Base-by-base conservation (phyloP, 2,888 invertebrate species). In the Tetramorium bicarinatum region DNA sequence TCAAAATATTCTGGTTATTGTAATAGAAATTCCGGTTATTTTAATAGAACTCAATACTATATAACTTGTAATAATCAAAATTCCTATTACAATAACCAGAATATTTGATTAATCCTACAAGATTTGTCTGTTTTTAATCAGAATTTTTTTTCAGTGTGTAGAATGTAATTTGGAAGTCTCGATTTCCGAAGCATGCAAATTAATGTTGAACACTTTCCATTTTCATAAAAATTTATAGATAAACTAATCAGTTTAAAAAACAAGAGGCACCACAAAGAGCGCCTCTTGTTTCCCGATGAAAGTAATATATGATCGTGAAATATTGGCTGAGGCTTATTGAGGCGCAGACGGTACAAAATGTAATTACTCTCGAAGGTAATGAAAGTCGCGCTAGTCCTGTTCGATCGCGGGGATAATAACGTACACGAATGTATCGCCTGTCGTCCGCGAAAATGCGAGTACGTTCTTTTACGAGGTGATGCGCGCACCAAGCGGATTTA, bases 291-390 rank as follows among this genome's bases (percentile, higher is more conserved):
- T 29, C 9, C 21, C 25, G 11, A 74, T 7, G 47, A 44, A 38
- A 54, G 4, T 41, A 59, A 8, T 41, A 13, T 59, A 74, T 15
- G 44, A 29, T 29, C n/a, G 38, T 49, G 56, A 54, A 11, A 56
- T 21, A 56, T 52, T 34, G 21, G 7, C 34, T 34, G 54, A 34
- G 29, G 29, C 41, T 56, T 29, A 56, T 67, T 18, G 38, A 44
- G 15, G 29, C 15, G 44, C 29, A 61, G 56, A 25, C 8, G 54
- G 64, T 21, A 18, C 18, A 38, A 54, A 29, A 56, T 47, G 11
- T 62, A 72, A 79, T 79, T 77, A 77, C 38, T 79, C 13, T 59
- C 21, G 25, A 34, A 59, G 72, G 34, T 71, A 38, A 79, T 71
- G 59, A 59, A 79, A 59, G 47, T 71, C 59, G 13, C 25, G 56